phyloP scores from a whole-genome alignment of 2,113 vertebrate species.

The Columba janthina region DNA sequence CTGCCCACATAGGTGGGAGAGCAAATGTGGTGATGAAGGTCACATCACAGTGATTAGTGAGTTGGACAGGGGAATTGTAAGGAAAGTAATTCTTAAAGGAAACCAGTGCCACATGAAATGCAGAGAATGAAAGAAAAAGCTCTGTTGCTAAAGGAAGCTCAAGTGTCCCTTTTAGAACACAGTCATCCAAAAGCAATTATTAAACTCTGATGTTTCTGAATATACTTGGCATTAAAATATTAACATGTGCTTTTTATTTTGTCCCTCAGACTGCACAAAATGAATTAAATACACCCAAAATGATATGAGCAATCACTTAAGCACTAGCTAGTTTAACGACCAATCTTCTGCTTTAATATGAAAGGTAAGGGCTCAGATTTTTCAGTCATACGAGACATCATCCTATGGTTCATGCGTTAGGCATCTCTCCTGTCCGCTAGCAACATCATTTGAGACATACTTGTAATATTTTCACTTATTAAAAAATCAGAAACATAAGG shows the following conservation, averaged over 20 bases:
- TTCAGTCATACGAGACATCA: not conserved
- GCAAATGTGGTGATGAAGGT: not conserved
- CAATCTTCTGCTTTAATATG: constrained; percentile 11
- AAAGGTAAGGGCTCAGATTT: constrained; percentile 8
- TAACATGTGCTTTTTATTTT: constrained; percentile 53
- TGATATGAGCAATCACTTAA: constrained; percentile 25
- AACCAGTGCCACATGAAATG: not conserved
- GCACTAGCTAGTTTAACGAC: not conserved
- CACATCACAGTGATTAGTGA: not conserved
- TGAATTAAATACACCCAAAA: constrained; percentile 39
- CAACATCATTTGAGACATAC: not conserved
- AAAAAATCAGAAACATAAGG: not conserved
- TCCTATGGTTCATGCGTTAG: not conserved
- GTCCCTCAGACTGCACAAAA: constrained; percentile 23
- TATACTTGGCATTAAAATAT: constrained; percentile 16
- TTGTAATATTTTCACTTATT: constrained; percentile 27
- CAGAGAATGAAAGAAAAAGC: not conserved
- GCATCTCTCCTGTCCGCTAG: not conserved
- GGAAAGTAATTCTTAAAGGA: not conserved
- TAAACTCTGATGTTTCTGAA: not conserved
- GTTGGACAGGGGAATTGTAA: not conserved
- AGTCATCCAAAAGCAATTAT: constrained; percentile 35
- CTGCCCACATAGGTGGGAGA: not conserved
- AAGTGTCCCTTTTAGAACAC: not conserved
- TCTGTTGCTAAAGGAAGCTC: not conserved